Conservation (phyloP, 2,113 vertebrate species). For the Meleagris gallopavo region DNA sequence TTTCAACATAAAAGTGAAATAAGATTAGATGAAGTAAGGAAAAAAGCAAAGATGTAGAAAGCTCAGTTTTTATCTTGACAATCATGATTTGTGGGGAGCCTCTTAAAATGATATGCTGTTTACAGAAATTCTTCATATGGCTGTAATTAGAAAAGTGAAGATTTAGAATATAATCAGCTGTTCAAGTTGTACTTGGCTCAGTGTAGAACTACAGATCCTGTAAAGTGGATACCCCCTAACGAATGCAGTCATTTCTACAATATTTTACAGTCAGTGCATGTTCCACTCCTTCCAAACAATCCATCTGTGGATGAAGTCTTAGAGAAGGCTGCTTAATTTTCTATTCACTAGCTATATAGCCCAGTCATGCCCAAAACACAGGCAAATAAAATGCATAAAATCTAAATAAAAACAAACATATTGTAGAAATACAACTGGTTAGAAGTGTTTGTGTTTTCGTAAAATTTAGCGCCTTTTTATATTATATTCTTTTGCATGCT, state of each 20-base stretch:
- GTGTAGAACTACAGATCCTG: not conserved
- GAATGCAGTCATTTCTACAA: not conserved
- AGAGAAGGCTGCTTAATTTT: constrained; percentile 42
- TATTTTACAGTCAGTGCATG: not conserved
- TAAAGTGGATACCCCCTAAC: not conserved
- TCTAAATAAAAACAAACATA: not conserved
- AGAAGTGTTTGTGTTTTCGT: not conserved
- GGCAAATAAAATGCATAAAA: not conserved
- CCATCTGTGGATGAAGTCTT: not conserved
- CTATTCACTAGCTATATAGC: not conserved
- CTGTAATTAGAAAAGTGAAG: not conserved
- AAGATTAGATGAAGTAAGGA: not conserved
- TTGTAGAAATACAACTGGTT: not conserved
- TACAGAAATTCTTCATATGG: not conserved
- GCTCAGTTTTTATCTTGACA: not conserved
- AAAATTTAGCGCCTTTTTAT: not conserved
- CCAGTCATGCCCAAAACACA: not conserved
- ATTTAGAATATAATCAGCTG: not conserved
- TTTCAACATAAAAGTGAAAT: not conserved
- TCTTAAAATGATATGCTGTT: not conserved
- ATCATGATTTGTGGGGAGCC: not conserved
- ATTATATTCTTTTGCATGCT: not conserved
- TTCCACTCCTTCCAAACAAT: not conserved
- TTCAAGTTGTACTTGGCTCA: not conserved
- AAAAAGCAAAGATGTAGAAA: not conserved